Evolutionary conservation across 2,888 invertebrate species (phyloP).

Genomic region (Drosophila birchii): DNA sequence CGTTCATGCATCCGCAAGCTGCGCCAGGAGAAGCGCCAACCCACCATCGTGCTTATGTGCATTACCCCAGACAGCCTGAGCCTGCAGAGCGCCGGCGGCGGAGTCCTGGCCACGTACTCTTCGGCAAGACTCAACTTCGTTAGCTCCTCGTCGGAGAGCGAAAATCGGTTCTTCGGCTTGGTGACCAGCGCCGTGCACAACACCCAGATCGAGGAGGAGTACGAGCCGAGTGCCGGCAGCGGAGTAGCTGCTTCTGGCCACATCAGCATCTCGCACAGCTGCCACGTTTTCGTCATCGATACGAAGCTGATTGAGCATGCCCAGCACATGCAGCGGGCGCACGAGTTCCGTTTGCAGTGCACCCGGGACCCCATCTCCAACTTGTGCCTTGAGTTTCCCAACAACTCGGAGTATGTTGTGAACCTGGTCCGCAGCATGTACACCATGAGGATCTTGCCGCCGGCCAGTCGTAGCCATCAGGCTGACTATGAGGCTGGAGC

Average conservation of each 20-base stretch:
- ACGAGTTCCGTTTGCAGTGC: conserved; percentile 93
- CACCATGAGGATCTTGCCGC: conserved; percentile 86
- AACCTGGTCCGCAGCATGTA: conserved; percentile 91
- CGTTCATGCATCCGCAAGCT: conserved; percentile 95
- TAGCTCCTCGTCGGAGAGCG: conserved; percentile 95
- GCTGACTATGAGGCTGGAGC: conserved; percentile 55
- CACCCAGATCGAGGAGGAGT: conserved; percentile 83
- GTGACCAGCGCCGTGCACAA: conserved; percentile 92
- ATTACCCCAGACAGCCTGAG: conserved; percentile 92
- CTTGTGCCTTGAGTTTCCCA: conserved; percentile 95
- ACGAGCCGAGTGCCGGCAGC: conserved; percentile 59
- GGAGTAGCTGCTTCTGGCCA: conserved; percentile 52
- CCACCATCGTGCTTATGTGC: conserved; percentile 93
- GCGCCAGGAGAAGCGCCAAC: conserved; percentile 94
- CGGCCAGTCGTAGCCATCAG: conserved; percentile 77
- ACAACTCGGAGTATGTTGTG: conserved; percentile 91
- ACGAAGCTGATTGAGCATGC: conserved; percentile 93
- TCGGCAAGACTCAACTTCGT: conserved; percentile 94
- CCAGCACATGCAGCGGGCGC: conserved; percentile 91
- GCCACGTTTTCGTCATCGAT: conserved; percentile 97
- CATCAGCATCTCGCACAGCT: conserved; percentile 91
- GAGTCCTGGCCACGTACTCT: conserved; percentile 93
- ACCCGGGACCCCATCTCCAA: conserved; percentile 91
- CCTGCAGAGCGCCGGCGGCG: conserved; percentile 91
- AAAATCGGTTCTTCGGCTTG: conserved; percentile 95